Base-by-base conservation (phyloP, 2,797 vertebrate genomes). In the Spea hammondii region DNA sequence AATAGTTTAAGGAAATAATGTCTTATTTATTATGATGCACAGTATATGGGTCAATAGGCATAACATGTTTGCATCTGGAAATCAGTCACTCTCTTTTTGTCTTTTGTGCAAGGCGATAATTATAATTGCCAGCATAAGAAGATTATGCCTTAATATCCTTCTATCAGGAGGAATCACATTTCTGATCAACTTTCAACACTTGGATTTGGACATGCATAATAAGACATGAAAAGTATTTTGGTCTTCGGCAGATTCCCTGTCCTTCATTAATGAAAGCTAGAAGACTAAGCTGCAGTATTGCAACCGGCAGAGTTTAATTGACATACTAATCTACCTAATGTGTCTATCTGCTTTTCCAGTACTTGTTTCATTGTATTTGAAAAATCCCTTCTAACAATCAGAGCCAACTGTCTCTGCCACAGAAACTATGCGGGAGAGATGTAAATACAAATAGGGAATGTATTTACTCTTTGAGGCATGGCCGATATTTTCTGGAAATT, bases 261-360 rank as follows among this genome's bases (percentile, higher is more conserved):
- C n/a, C 48, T 68, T 72, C 32, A 53, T 80, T 80, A 80, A 65
- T 45, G 59, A 67, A 6, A 70, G 66, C 50, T 57, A 60, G 55
- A 17, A 72, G 73, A 66, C 60, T 76, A 76, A 80, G 13, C 73
- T 59, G 57, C 60, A 46, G 57, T 50, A 59, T 66, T 73, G 62
- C 62, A 71, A 47, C 62, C 4, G 53, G 59, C 78, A 59, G 81
- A 1, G 72, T 77, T 47, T 86, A 86, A 86, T 82, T 83, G 79
- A 83, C 83, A 9, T 74, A 49, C 74, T 86, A 80, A 65, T 87
- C 77, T 85, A 83, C 73, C 68, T 83, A 83, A 84, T 83, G 64
- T 82, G 81, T 78, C 50, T 54, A 74, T 72, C 64, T 75, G 51
- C 13, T 76, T 13, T 70, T 32, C 60, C 47, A 60, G 71, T 74